Conservation (phyloP, 2,113 vertebrate species). For the Zootoca vivipara region DNA sequence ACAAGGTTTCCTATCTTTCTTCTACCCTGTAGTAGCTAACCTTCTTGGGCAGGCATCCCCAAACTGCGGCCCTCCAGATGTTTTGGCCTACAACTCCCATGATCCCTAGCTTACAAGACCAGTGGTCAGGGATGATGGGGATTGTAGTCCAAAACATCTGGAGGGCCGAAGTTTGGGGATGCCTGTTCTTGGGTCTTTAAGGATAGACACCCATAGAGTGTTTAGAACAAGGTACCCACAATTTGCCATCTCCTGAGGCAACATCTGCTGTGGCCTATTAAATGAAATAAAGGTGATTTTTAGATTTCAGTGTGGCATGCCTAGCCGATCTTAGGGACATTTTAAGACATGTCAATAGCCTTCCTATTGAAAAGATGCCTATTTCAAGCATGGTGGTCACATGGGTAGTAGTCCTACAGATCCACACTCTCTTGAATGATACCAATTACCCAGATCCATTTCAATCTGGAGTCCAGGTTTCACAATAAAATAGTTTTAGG, state of each 20-base stretch:
- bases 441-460: not conserved
- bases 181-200: not conserved
- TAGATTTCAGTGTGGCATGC: not conserved
- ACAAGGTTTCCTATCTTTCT: too few relatives aligned
- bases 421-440: not conserved
- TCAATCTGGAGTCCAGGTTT: not conserved
- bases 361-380: not conserved
- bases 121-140: too few relatives aligned
- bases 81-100: too few relatives aligned
- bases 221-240: not conserved
- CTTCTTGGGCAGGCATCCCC: too few relatives aligned
- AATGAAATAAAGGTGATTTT: not conserved
- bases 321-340: not conserved
- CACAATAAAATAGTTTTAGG: not conserved
- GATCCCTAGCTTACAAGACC: too few relatives aligned
- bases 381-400: not conserved
- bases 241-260: too few relatives aligned
- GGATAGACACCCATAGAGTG: not conserved
- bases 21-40: too few relatives aligned
- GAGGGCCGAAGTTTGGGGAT: too few relatives aligned
- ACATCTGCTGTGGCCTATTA: not conserved
- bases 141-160: too few relatives aligned
- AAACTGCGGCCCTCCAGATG: too few relatives aligned
- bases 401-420: not conserved
- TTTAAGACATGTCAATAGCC: not conserved